These are phyloP conservation scores for Meandrina meandrites DNA, from an alignment of 92 coral and sea anemone species.

Conservation along the genomic window DNA sequence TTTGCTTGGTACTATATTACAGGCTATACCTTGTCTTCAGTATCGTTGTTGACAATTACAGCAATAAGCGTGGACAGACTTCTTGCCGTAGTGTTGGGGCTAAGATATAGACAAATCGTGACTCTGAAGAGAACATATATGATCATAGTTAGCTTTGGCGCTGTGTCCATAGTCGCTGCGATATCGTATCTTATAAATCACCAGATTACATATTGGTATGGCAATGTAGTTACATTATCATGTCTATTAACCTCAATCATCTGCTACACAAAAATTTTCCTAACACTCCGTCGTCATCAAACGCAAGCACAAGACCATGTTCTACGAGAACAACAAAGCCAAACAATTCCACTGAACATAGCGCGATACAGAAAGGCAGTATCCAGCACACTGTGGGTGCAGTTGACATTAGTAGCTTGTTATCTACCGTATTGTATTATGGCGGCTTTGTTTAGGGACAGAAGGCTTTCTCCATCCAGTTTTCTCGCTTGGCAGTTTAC, in stretches of 20 bases:
- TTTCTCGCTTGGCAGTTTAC: neutral
- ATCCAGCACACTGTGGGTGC: neutral
- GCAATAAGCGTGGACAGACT: constrained; percentile 19
- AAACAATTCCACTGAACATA: neutral
- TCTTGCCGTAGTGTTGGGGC: neutral
- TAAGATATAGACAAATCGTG: constrained; percentile 2
- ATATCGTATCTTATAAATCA: neutral
- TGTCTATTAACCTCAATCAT: neutral
- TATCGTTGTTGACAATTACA: neutral
- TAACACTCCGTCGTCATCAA: neutral
- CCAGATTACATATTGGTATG: neutral
- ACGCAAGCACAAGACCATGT: neutral
- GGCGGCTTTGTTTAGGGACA: neutral
- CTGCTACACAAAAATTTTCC: neutral
- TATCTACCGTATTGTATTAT: neutral
- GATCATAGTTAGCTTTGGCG: neutral
- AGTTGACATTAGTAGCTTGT: constrained; percentile 4
- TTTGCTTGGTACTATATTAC: neutral
- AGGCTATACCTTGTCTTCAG: neutral
- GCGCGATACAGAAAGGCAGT: too few relatives aligned
- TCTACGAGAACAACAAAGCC: neutral
- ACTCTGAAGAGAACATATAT: neutral
- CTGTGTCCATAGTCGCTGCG: neutral
- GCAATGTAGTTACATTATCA: neutral
- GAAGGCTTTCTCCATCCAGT: neutral